A percentile compares a stretch with the other conserved stretches of the same genome.
Evolutionary conservation across 2,888 invertebrate genomes (phyloP).

Genomic region (Himalopsyche kuldschensis): DNA sequence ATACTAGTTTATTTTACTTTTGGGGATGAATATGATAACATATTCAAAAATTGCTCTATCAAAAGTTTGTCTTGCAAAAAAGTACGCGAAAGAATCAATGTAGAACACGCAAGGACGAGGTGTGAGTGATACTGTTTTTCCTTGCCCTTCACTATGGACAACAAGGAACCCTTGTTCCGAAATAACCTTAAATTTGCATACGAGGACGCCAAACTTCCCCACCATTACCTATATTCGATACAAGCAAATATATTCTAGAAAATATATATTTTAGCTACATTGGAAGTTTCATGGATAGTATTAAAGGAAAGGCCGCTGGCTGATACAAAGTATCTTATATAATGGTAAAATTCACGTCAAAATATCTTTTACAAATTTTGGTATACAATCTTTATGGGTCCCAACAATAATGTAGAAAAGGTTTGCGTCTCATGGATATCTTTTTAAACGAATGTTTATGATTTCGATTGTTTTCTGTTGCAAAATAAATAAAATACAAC

Average conservation of each 20-base stretch:
- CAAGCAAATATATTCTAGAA: not conserved
- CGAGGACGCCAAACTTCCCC: constrained; percentile 30
- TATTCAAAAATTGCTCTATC: constrained; percentile 20
- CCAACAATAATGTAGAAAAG: too few species aligned
- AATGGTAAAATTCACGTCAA: not conserved
- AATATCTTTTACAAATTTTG: too few species aligned
- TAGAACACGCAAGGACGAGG: constrained; percentile 19
- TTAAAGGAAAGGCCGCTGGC: not conserved
- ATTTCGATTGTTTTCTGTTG: too few species aligned
- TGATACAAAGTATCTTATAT: not conserved
- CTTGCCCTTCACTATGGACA: constrained; percentile 11
- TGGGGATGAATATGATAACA: constrained; percentile 2
- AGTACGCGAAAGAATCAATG: constrained; percentile 33
- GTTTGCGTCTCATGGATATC: too few species aligned
- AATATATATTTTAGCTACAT: not conserved
- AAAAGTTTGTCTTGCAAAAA: constrained; percentile 22
- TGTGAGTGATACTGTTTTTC: constrained; percentile 1
- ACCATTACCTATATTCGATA: constrained; percentile 5
- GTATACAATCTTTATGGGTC: too few species aligned
- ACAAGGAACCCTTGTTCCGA: constrained; percentile 22
- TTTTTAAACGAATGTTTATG: too few species aligned
- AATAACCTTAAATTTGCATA: constrained; percentile 36
- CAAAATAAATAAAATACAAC: too few species aligned
- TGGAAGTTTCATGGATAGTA: not conserved
- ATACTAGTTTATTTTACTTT: not conserved